Base-by-base conservation (phyloP, 2,797 vertebrate genomes). In the Macropus fuliginosus region DNA sequence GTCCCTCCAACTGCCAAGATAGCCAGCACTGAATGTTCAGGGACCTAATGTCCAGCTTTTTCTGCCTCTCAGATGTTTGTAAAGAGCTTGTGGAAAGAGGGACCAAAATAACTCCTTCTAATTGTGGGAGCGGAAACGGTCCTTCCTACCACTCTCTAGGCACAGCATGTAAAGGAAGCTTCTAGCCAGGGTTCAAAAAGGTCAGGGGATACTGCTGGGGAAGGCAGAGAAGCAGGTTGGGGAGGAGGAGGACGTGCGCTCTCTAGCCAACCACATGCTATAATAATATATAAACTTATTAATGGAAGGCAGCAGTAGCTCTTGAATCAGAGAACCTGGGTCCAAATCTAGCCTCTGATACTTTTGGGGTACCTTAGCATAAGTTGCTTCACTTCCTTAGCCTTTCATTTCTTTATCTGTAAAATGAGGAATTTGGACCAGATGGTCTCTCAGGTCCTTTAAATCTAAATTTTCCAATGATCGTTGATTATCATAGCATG, bases 41-140 rank as follows among this genome's bases (percentile, higher is more conserved):
- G 91, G 93, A 97, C 97, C 54, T 54, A 54, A 87, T 87, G 90
- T 96, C 98, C 97, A 95, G 92, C 98, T 97, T 97, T 96, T 97
- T 98, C 98, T 98, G 98, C 98, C 97, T 98, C 97, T 98, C 95
- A 95, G 97, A 97, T 96, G 91, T 89, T 97, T 98, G 91, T 11
- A 94, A 34, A 98, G 94, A 94, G n/a, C 96, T 95, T 96, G 92
- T 96, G 97, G 96, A 98, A 98, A 98, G 96, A 97, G 90, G 31
- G 91, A 90, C 89, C n/a, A 87, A 93, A 96, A 56, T 96, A 96
- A 54, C 34, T 59, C 46, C 97, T 94, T 91, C 90, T 91, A 91
- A 91, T 91, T 91, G 90, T 91, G 90, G 54, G 90, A 91, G 90
- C 90, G 90, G 90, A 91, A 91, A 55, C 8, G 5, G 90, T 46